Evolutionary conservation across 2,113 vertebrate genomes (phyloP), one percentile per base, ranked within the genome.

Genomic region (Neoarius graeffei): DNA sequence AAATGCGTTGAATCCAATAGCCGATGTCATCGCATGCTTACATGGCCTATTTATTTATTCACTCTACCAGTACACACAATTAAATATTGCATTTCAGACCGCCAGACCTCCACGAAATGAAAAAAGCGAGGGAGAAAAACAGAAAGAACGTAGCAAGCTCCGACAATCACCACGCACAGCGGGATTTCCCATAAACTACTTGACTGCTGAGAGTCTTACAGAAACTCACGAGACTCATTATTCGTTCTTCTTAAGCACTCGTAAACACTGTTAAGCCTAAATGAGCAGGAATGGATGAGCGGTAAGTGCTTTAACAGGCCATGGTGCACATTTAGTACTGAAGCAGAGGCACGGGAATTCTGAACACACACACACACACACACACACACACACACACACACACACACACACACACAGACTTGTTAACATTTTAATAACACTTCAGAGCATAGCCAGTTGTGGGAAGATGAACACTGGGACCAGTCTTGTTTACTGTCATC

Each of bases 181-280:
- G 94, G 94, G 93, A 90, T 90, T 57, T 90, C 89, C 92, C 91
- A 92, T 94, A 93, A 95, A 94, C 93, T 91, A 94, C 93, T 92
- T 90, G 92, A 92, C 92, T 76, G 90, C 90, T 91, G 92, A 93
- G 92, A 93, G 93, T 92, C 84, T 89, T 94, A 94, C 93, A 94
- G 93, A 92, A 93, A 94, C 92, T 92, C 93, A 92, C 83, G 92
- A 89, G 73, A 93, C 92, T 95, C 93, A 94, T 95, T 94, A 94
- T 91, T 90, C 89, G 88, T 89, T 91, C 93, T 94, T 94, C 94
- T 94, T 91, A 95, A 90, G 93, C 89, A 79, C 93, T 94, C 93
- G 90, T 95, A 94, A 95, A 95, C 95, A 95, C 94, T 90, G 91
- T 91, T 80, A 85, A 93, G 93, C 86, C 42, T 83, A 87, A 89